Evolutionary conservation across 23 tunicate genomes (phyloP).

Genomic region (Trididemnum clinides): DNA sequence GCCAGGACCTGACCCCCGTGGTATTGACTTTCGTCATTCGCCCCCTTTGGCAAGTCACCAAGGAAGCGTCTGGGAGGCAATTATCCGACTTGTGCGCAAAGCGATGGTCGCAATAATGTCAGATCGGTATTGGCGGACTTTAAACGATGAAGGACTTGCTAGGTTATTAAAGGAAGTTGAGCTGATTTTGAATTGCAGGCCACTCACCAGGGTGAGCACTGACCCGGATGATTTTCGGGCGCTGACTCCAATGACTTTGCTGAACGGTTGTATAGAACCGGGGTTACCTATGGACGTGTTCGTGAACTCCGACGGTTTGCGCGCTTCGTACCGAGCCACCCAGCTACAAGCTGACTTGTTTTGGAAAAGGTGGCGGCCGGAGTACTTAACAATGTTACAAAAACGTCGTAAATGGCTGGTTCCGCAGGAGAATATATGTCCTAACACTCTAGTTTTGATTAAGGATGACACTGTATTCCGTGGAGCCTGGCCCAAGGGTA

Average conservation of each 20-base stretch:
- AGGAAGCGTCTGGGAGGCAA: slow-evolving; percentile 15
- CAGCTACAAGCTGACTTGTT: not conserved
- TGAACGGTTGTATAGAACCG: slow-evolving; percentile 11
- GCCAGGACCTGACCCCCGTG: slow-evolving; percentile 1
- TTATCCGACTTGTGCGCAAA: slow-evolving; percentile 1
- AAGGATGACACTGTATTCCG: not conserved
- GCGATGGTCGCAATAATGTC: not conserved
- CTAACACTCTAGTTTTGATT: slow-evolving; percentile 14
- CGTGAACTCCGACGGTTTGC: slow-evolving; percentile 19
- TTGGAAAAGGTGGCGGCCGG: slow-evolving; percentile 23
- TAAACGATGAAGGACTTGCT: slow-evolving; percentile 3
- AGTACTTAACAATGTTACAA: slow-evolving; percentile 16
- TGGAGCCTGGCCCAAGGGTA: slow-evolving; percentile 35
- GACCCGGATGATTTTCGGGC: slow-evolving; percentile 21
- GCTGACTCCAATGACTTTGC: slow-evolving; percentile 19
- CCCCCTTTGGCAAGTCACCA: slow-evolving; percentile 29
- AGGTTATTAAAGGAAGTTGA: slow-evolving; percentile 11
- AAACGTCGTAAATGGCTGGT: slow-evolving; percentile 35
- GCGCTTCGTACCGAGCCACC: not conserved
- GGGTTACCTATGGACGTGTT: slow-evolving; percentile 39
- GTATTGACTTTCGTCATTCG: not conserved
- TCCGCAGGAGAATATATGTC: slow-evolving; percentile 1
- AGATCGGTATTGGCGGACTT: not conserved
- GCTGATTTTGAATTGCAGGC: slow-evolving; percentile 25
- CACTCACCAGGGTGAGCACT: slow-evolving; percentile 8